phyloP scores from a whole-genome alignment of 2,797 vertebrate genomes.

The Alcedo atthis region DNA sequence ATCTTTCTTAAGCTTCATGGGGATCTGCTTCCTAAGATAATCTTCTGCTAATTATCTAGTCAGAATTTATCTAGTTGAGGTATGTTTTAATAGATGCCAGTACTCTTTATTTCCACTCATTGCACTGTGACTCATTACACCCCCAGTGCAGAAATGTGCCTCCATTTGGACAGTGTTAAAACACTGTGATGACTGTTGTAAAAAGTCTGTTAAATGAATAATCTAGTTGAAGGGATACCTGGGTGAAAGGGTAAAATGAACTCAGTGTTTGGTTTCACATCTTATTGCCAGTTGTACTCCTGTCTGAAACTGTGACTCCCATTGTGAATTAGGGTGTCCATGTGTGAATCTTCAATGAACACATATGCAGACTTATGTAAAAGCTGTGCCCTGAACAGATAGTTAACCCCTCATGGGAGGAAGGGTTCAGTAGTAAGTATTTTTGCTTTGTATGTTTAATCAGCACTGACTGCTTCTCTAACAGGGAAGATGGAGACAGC shows the following conservation, averaged over 20 bases:
- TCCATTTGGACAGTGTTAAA: not conserved
- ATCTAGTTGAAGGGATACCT: not conserved
- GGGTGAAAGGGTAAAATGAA: not conserved
- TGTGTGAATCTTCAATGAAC: not conserved
- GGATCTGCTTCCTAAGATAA: not conserved
- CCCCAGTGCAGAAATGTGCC: not conserved
- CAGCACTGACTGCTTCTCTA: not conserved
- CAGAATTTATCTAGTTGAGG: not conserved
- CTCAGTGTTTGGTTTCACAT: not conserved
- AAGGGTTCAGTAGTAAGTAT: not conserved
- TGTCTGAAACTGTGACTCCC: not conserved
- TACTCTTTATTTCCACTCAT: not conserved
- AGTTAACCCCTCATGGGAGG: not conserved
- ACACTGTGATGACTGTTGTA: not conserved
- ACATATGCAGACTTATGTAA: not conserved
- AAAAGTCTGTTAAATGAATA: not conserved
- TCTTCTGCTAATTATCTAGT: not conserved
- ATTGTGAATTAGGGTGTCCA: not conserved
- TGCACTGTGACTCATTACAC: constrained; percentile 30
- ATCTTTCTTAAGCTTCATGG: not conserved
- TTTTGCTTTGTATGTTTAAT: not conserved
- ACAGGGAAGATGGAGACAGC: not conserved
- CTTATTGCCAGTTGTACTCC: not conserved
- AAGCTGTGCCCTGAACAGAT: not conserved
- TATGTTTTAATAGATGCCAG: constrained; percentile 18